Evolutionary conservation across 1,140 invertebrate genomes (phyloP), one percentile per base, ranked within the genome.

Genomic region (Idris sp.): DNA sequence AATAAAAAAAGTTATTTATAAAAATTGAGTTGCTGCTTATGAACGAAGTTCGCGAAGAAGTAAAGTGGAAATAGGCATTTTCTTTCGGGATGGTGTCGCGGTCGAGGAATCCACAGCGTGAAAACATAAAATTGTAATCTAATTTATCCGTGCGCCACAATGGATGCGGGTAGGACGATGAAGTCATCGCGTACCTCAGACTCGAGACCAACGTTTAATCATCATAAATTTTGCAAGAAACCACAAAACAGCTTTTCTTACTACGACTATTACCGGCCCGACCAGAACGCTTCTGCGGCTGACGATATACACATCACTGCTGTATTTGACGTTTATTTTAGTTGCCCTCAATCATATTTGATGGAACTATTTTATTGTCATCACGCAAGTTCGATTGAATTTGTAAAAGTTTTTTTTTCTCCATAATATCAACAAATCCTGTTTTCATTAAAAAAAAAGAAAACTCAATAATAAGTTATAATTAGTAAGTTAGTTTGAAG

Each of bases 191-290:
- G 78, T 68, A 68, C 72, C 73, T 76, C 74, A 58, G 61, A 56
- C 69, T 69, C 46, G 51, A 77, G 77, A 69, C 71, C 78, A 77
- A 78, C 79, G 82, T 86, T 86, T 86, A 86, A 87, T 87, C 83
- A 87, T 84, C 84, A 86, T 86, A 86, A 87, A 86, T 85, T 85
- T 84, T 76, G 77, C 79, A 79, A 80, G 80, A 85, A 85, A 86
- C 84, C 82, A 79, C 83, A 82, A 82, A 85, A 77, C 78, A 71
- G 78, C 74, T 77, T 74, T 77, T 49, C 58, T 74, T 62, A 51
- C 67, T 49, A 46, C 61, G 62, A 62, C 67, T 51, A 68, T 76
- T 76, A 74, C 48, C 22, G 36, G 25, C 13, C 74, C 40, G 44
- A 19, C 25, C 68, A 65, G 14, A 44, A 44, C 54, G 46, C 54